Evolutionary conservation across 2,888 invertebrate genomes (phyloP).

Genomic region (Synergus laeviventris): DNA sequence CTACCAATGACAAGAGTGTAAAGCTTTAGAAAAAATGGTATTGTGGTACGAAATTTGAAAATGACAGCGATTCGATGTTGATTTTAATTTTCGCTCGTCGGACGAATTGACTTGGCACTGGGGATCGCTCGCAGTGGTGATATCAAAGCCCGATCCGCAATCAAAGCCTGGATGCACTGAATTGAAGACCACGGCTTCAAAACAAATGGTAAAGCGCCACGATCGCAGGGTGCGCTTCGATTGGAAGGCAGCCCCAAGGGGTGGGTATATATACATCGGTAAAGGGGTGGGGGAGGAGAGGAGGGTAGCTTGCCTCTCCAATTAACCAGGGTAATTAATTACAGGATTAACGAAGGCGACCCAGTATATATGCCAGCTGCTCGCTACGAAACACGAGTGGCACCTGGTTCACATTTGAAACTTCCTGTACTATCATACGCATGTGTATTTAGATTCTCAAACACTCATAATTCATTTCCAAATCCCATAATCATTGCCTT

Average conservation of each 20-base stretch:
- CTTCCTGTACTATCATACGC: not conserved
- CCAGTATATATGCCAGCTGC: constrained; percentile 34
- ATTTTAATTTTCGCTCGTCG: constrained; percentile 33
- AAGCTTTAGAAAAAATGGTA: not conserved
- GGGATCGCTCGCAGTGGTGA: constrained; percentile 44
- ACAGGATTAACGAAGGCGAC: constrained; percentile 58
- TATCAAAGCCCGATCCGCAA: constrained; percentile 45
- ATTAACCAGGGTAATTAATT: constrained; percentile 64
- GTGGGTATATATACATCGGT: constrained; percentile 27
- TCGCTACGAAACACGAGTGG: constrained; percentile 25
- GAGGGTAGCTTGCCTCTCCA: constrained; percentile 53
- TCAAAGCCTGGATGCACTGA: constrained; percentile 43
- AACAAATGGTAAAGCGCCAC: constrained; percentile 54
- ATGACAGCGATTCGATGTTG: constrained; percentile 29
- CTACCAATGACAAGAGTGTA: too few relatives aligned
- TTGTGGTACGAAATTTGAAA: constrained; percentile 15
- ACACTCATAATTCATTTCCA: constrained; percentile 17
- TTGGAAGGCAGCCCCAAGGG: constrained; percentile 43
- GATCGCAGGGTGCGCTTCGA: constrained; percentile 46
- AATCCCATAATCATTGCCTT: constrained; percentile 1
- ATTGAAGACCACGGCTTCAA: constrained; percentile 51
- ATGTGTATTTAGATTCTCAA: constrained; percentile 14
- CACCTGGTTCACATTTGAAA: constrained; percentile 26
- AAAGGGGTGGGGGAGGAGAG: not conserved
- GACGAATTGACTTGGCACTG: constrained; percentile 40